Base-by-base conservation (phyloP, 1,140 invertebrate species). In the Pogonognathellus flavescens region DNA sequence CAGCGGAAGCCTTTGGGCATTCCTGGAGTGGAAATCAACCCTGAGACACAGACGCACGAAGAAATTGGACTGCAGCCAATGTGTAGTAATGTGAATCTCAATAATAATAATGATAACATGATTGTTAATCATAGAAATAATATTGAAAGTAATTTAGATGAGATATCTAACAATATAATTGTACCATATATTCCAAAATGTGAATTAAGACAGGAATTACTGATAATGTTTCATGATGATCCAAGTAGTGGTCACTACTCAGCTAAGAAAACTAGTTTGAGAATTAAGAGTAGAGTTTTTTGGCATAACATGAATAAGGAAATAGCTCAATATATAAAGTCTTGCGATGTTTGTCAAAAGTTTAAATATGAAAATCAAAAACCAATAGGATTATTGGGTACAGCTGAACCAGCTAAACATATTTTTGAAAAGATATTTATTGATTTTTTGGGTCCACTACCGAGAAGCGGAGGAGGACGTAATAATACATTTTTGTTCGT, bases 401-500 rank as follows among this genome's bases (percentile, higher is more conserved):
- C 57, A 6, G 49, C 55, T 5, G 18, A 80, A 55, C 57, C 72
- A 25, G 76, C 85, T 7, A n/a, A 59, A 14, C 14, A 14, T 16
- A 22, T 85, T 18, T 89, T 87, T 70, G 66, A 88, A 41, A 57
- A 14, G 5, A 18, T 88, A 5, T 49, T 41, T 18, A 84, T 88
- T 5, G 88, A 89, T 80, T 82, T 88, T 41, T 59, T 89, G 9
- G 88, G 89, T 11, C 89, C 89, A 20, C 83, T 88, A 13, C 60
- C 80, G 6, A 53, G 1, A 10, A 84, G 86, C 57, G 10, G 57
- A n/a, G 66, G 72, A 14, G 87, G 87, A 13, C 1, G 84, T 8
- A n/a, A 14, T 53, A 87, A 89, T 84, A 52, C 86, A 41, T 90
- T 89, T 87, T 86, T 90, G 89, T 91, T 8, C 76, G 90, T 16